A percentile compares a stretch with the other conserved stretches of the same genome.
These are phyloP conservation scores for Epinotia demarniana DNA, from an alignment of 2,888 invertebrate genomes.

Conservation along the genomic window DNA sequence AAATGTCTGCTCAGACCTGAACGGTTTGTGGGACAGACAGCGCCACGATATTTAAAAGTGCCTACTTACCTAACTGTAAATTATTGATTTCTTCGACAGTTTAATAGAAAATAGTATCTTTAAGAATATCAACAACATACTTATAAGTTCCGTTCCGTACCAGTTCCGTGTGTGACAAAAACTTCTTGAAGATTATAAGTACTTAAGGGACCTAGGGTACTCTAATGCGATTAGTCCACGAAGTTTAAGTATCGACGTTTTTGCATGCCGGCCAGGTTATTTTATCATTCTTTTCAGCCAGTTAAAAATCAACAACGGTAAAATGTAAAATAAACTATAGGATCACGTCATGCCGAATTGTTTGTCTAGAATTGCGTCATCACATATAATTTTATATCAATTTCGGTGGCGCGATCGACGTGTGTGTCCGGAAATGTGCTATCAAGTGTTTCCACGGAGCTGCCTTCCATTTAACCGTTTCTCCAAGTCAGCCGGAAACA, in stretches of 20 bases:
- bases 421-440: conserved; percentile 71
- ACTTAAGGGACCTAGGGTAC: background rate
- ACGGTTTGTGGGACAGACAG: conserved; percentile 25
- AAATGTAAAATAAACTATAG: conserved; percentile 33
- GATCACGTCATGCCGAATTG: conserved; percentile 42
- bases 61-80: conserved; percentile 8
- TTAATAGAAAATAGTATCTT: background rate
- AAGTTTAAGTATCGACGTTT: background rate
- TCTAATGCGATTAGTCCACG: conserved; percentile 13
- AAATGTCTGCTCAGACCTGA: conserved; percentile 9
- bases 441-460: conserved; percentile 57
- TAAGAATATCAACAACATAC: background rate
- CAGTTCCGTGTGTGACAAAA: background rate
- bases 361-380: conserved; percentile 45
- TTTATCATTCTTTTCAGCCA: conserved; percentile 23
- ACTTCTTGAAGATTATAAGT: background rate
- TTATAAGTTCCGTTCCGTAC: too few relatives aligned
- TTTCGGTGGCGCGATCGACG: conserved; percentile 56
- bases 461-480: conserved; percentile 57
- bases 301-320: conserved; percentile 35
- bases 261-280: conserved; percentile 21
- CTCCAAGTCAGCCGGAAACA: conserved; percentile 56
- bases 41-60: background rate
- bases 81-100: background rate
- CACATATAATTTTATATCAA: conserved; percentile 54